A percentile compares a stretch with the other conserved stretches of the same genome.
phyloP scores from a whole-genome alignment of 1,140 invertebrate species.

The Scylla paramamosain region DNA sequence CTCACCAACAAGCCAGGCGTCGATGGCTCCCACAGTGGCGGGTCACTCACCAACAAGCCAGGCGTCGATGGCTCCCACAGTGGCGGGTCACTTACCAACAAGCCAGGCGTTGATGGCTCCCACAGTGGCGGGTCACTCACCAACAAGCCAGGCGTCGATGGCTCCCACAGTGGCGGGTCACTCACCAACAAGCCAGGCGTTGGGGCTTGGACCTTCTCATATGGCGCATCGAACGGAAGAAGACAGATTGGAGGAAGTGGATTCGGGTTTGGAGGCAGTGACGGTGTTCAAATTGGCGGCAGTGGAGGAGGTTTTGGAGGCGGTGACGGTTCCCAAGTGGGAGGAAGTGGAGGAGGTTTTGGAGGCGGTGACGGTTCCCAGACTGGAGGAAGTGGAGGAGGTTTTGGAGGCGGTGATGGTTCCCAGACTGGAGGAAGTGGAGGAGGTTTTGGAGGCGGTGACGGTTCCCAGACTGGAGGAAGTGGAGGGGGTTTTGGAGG shows the following conservation, averaged over 20 bases:
- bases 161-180: not conserved
- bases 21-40: not conserved
- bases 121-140: not conserved
- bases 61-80: not conserved
- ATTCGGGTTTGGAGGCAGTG: no score
- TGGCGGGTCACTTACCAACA: not conserved
- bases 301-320: not conserved
- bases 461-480: not conserved
- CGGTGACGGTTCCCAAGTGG: not conserved
- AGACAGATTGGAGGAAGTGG: not conserved
- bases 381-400: no score
- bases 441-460: not conserved
- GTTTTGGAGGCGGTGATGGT: not conserved
- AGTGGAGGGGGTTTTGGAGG: not conserved
- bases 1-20: not conserved
- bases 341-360: not conserved
- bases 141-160: not conserved
- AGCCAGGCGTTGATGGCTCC: not conserved
- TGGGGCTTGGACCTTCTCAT: not conserved
- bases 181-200: not conserved
- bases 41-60: slow-evolving; percentile 8
- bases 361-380: no score
- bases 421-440: not conserved
- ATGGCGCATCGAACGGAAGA: no score
- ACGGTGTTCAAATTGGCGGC: no score